These are phyloP conservation scores for Dromius quadrimaculatus DNA, from an alignment of 2,888 invertebrate species.

Conservation along the genomic window DNA sequence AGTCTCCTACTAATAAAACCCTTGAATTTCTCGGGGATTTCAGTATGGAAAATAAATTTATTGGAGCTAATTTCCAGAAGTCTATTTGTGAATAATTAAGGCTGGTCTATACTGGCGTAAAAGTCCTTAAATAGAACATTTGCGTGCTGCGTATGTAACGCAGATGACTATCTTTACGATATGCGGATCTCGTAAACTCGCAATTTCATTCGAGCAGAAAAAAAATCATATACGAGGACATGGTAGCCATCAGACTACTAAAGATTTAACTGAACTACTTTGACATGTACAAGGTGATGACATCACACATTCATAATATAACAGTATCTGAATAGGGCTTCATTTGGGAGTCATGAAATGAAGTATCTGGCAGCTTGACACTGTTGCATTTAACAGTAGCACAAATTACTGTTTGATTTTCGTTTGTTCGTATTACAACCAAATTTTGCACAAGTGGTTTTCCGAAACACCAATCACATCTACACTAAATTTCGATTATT, in stretches of 20 bases:
- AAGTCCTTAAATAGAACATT: constrained; percentile 24
- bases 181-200: constrained; percentile 39
- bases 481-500: too few species aligned
- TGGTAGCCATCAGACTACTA: constrained; percentile 13
- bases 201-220: constrained; percentile 30
- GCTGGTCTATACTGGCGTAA: constrained; percentile 34
- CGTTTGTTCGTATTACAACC: too few species aligned
- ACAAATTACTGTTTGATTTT: too few species aligned
- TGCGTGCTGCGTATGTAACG: constrained; percentile 32
- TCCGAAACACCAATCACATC: too few species aligned
- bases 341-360: too few species aligned
- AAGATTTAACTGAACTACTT: not conserved
- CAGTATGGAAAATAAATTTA: too few species aligned
- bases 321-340: too few species aligned
- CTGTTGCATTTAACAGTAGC: too few species aligned
- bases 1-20: too few species aligned
- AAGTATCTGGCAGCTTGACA: too few species aligned
- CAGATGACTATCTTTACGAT: constrained; percentile 41
- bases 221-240: constrained; percentile 35
- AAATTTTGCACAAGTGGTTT: too few species aligned
- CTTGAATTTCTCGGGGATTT: too few species aligned
- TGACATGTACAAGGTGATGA: not conserved
- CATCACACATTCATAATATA: not conserved
- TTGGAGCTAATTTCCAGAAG: not conserved
- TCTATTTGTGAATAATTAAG: constrained; percentile 39